Percentiles rank a stretch among this genome's conserved stretches.
Conservation (phyloP, 2,113 vertebrate genomes). For the Prolemur simus region DNA sequence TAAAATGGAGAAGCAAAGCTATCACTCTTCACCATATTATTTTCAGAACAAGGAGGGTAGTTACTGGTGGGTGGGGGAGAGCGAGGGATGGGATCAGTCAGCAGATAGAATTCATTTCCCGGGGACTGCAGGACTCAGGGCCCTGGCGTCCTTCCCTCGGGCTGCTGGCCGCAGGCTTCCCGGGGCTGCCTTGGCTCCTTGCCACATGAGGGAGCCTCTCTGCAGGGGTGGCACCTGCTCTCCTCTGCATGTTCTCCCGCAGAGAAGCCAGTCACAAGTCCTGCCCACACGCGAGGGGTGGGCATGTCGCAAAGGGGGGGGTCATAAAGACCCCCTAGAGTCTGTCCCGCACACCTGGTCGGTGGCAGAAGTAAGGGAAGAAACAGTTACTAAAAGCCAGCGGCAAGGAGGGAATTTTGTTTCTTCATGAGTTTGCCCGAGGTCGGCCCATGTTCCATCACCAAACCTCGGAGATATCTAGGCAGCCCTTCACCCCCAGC, state of each 20-base stretch:
- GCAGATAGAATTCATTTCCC: neutral
- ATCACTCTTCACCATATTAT: no score
- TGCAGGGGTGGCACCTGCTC: neutral
- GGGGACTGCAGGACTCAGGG: neutral
- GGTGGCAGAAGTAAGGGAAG: neutral
- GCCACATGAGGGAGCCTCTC: neutral
- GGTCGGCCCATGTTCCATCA: neutral
- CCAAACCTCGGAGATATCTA: neutral
- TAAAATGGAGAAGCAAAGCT: neutral
- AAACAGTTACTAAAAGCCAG: neutral
- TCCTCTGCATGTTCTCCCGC: neutral
- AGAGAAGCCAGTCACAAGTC: neutral
- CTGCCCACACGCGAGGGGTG: neutral
- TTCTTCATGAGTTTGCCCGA: no score
- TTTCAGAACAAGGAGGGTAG: neutral
- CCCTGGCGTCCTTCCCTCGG: neutral
- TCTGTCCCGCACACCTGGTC: rapidly evolving
- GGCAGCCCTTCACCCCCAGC: neutral
- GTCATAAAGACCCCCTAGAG: neutral
- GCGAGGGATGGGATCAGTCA: rapidly evolving
- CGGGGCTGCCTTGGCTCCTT: neutral
- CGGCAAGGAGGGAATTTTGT: no score
- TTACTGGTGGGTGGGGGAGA: no score
- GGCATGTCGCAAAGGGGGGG: no score
- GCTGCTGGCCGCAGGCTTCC: no score